These are phyloP conservation scores for Psittacula derbiana DNA, from an alignment of 2,797 vertebrate species.

Conservation along the genomic window DNA sequence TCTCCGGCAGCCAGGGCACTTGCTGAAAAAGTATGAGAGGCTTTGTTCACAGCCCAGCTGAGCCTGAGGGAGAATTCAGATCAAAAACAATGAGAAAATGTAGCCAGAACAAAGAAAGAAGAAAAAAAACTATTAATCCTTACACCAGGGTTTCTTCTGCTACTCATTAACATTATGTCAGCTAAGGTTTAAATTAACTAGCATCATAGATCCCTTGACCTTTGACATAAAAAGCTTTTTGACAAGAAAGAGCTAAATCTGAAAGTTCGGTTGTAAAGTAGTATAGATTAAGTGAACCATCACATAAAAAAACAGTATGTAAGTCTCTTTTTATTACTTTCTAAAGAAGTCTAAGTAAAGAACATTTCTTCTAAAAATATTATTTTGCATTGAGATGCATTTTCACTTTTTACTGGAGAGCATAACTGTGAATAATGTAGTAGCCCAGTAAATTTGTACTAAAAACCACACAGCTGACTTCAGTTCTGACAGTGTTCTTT, in stretches of 20 bases:
- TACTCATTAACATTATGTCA: constrained; percentile 72
- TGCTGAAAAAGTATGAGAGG: constrained; percentile 5
- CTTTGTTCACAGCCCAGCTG: constrained; percentile 43
- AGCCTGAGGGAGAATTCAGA: constrained; percentile 53
- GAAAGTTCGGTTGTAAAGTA: constrained; percentile 40
- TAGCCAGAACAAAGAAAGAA: constrained; percentile 58
- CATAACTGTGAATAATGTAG: neutral
- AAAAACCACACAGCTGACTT: neutral
- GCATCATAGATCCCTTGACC: constrained; percentile 56
- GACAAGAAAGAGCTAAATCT: constrained; percentile 54
- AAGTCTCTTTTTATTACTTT: constrained; percentile 52
- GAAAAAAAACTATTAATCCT: constrained; percentile 59
- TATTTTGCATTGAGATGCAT: neutral
- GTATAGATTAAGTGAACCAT: constrained; percentile 24
- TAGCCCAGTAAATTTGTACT: neutral
- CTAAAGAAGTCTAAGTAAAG: constrained; percentile 28
- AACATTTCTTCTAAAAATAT: constrained; percentile 20
- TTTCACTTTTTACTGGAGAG: constrained; percentile 27
- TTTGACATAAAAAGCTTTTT: constrained; percentile 56
- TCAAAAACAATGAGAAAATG: constrained; percentile 69
- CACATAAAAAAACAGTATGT: neutral
- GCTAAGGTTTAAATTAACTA: constrained; percentile 69
- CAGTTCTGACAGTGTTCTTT: neutral
- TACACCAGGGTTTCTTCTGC: constrained; percentile 71
- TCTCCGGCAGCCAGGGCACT: neutral